A percentile compares a stretch with the other conserved stretches of the same genome.
These are phyloP conservation scores for Larimichthys crocea DNA, from an alignment of 2,113 vertebrate genomes.

Conservation along the genomic window DNA sequence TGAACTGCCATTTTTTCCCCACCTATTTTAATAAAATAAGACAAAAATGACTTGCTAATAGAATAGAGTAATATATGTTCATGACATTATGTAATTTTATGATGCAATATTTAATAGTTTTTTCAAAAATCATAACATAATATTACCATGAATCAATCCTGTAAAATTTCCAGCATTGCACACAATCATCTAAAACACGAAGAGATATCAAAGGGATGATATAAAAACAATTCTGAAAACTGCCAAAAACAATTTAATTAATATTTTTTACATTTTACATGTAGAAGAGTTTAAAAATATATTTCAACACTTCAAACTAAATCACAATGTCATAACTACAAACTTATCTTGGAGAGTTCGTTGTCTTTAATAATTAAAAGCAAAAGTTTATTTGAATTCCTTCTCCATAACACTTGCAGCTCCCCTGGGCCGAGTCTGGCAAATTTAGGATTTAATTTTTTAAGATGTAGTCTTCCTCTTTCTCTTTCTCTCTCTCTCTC, in stretches of 20 bases:
- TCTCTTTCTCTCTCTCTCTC: slow-evolving; percentile 30
- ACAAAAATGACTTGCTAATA: too few species aligned
- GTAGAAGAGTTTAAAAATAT: background rate
- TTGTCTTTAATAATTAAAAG: slow-evolving; percentile 77
- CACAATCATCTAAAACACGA: background rate
- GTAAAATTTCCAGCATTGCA: background rate
- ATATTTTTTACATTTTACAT: too few species aligned
- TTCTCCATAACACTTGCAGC: slow-evolving; percentile 65
- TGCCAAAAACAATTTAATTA: too few species aligned
- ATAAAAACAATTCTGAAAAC: background rate
- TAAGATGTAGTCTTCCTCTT: slow-evolving; percentile 59
- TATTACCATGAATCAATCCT: background rate
- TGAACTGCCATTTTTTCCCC: too few species aligned
- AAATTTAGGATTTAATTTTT: slow-evolving; percentile 74
- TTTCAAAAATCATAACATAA: background rate
- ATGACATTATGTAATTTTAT: too few species aligned
- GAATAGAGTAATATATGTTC: too few species aligned
- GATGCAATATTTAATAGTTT: too few species aligned
- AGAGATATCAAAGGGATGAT: background rate
- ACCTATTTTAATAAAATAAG: too few species aligned
- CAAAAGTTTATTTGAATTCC: slow-evolving; percentile 73
- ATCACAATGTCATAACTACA: slow-evolving; percentile 42
- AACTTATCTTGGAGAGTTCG: slow-evolving; percentile 56
- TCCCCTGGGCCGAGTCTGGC: slow-evolving; percentile 62
- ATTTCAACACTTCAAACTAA: slow-evolving; percentile 7